Percentiles rank a stretch among this genome's conserved stretches.
phyloP scores from a whole-genome alignment of 2,113 vertebrate genomes.

The Coracopsis vasa region DNA sequence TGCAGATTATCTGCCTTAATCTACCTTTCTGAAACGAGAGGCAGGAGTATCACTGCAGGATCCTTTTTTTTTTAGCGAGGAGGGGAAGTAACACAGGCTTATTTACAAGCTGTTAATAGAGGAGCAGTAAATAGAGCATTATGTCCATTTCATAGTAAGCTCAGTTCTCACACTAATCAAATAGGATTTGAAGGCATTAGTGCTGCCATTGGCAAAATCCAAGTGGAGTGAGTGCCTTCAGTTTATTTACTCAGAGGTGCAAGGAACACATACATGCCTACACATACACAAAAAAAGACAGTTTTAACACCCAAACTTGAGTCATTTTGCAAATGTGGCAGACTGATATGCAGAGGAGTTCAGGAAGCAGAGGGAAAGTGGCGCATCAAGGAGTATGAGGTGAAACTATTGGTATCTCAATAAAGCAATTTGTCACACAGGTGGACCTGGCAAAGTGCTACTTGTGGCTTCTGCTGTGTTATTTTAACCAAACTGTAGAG shows the following conservation, averaged over 20 bases:
- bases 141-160: not conserved
- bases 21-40: not conserved
- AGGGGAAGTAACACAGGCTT: not conserved
- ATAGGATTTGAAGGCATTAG: accelerated
- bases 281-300: not conserved
- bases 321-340: not conserved
- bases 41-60: not conserved
- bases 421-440: not conserved
- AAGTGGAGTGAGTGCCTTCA: not conserved
- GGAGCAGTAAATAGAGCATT: not conserved
- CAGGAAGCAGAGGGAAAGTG: not conserved
- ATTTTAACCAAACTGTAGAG: not conserved
- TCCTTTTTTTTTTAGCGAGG: not conserved
- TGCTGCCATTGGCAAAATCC: not conserved
- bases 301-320: not conserved
- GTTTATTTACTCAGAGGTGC: not conserved
- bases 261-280: accelerated
- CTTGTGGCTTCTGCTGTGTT: not conserved
- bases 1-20: not conserved
- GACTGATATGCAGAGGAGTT: not conserved
- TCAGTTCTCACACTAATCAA: not conserved
- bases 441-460: not conserved
- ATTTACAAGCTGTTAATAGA: not conserved
- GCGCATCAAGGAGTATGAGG: not conserved
- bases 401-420: not conserved